Evolutionary conservation across 23 tunicate genomes (phyloP), one percentile per base, ranked within the genome.

Genomic region (Trididemnum miniatum): DNA sequence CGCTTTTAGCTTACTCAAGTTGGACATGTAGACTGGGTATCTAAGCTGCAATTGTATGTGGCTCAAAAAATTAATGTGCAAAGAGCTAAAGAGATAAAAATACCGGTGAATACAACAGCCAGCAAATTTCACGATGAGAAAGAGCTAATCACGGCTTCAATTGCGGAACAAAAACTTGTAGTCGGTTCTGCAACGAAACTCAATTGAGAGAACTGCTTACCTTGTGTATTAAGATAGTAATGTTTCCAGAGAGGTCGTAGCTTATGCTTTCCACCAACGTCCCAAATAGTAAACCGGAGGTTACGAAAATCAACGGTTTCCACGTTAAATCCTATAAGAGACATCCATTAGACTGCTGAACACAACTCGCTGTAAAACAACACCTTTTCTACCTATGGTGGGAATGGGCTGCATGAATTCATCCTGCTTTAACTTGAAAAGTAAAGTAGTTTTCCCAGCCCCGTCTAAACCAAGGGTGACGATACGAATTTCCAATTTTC

Each of bases 221-320:
- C 98, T 84, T 94, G 94, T 73, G 98, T 94, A 79, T 94, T 94
- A 24, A 90, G 87, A 51, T 88, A 94, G 38, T 94, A 94, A 66
- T 92, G 97, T 66, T 91, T 92, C 97, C 97, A 92, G 65, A 92
- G 72, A 0, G 97, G 97, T 23, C 97, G 78, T 1, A 92, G 77
- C 82, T 92, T 92, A 60, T 92, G 93, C 51, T 92, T 91, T 18
- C 97, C 97, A 38, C 97, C 97, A 31, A 92, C 97, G 73, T 92
- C 97, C 97, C 97, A 92, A 29, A 92, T 87, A 33, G 97, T 92
- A 38, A 87, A 92, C 54, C 88, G 78, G 22, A 92, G 90, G 60
- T 87, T 92, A 35, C 90, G 72, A 60, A 73, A 92, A 28, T 92
- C 97, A 22, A 92, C 97, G 7, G 97, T 79, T 49, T 92, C 97